phyloP scores from a whole-genome alignment of 2,888 invertebrate genomes.

The Tholera decimalis region DNA sequence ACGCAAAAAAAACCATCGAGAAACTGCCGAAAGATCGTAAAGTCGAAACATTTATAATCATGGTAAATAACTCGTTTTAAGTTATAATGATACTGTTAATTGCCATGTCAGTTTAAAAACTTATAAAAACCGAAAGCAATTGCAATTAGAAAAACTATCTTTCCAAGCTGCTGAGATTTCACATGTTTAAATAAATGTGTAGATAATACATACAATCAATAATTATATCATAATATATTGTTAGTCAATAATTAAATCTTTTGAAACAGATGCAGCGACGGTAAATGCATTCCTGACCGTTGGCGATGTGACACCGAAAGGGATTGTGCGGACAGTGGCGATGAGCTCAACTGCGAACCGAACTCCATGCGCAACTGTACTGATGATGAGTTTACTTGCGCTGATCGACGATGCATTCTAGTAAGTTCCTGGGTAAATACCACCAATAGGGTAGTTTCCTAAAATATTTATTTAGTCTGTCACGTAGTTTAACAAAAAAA shows the following conservation, averaged over 20 bases:
- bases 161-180: neutral
- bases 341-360: slow-evolving; percentile 94
- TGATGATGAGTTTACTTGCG: slow-evolving; percentile 94
- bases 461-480: too few species aligned
- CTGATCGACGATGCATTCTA: slow-evolving; percentile 94
- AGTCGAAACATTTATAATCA: too few species aligned
- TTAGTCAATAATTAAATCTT: slow-evolving; percentile 32
- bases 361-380: slow-evolving; percentile 93
- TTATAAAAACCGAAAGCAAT: neutral
- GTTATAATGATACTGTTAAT: too few species aligned
- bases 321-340: slow-evolving; percentile 95
- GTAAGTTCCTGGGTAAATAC: slow-evolving; percentile 81
- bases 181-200: too few species aligned
- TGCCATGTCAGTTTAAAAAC: too few species aligned
- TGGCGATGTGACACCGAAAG: slow-evolving; percentile 96
- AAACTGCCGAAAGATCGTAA: too few species aligned
- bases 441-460: too few species aligned
- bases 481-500: too few species aligned
- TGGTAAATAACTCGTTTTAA: too few species aligned
- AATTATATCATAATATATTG: too few species aligned
- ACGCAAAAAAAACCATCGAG: too few species aligned
- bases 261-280: slow-evolving; percentile 92
- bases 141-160: neutral
- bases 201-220: slow-evolving; percentile 30
- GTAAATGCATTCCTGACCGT: slow-evolving; percentile 95